phyloP scores from a whole-genome alignment of 2,113 vertebrate genomes.

The Myiozetetes cayanensis region DNA sequence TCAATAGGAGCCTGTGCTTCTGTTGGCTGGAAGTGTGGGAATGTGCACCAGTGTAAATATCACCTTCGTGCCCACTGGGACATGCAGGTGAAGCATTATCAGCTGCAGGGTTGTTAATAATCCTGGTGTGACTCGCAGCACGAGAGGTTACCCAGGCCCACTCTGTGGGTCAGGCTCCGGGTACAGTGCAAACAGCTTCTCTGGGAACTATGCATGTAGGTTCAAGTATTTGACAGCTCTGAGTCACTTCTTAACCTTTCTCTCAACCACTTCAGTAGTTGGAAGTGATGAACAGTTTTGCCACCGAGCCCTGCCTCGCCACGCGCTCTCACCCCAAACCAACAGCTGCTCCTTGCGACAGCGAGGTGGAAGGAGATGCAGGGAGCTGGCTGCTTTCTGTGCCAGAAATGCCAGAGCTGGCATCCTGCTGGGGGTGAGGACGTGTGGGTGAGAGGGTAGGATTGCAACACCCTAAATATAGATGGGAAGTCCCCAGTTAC shows the following conservation, averaged over 20 bases:
- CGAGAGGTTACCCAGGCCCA: rapidly evolving
- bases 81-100: rapidly evolving
- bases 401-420: background rate
- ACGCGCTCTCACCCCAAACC: rapidly evolving
- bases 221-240: background rate
- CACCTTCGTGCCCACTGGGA: rapidly evolving
- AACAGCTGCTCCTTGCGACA: background rate
- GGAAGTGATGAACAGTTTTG: background rate
- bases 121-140: rapidly evolving
- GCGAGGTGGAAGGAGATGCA: rapidly evolving
- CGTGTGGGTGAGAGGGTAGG: background rate
- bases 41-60: background rate
- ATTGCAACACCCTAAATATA: constrained; percentile 42
- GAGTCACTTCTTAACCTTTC: background rate
- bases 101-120: background rate
- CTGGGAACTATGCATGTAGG: rapidly evolving
- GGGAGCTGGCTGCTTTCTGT: background rate
- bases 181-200: background rate
- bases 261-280: background rate
- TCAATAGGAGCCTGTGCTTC: rapidly evolving
- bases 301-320: background rate
- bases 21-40: background rate
- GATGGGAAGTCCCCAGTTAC: constrained; percentile 26
- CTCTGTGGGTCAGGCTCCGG: rapidly evolving
- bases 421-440: background rate